Evolutionary conservation across 2,888 invertebrate species (phyloP).

Genomic region (Spisula solida): DNA sequence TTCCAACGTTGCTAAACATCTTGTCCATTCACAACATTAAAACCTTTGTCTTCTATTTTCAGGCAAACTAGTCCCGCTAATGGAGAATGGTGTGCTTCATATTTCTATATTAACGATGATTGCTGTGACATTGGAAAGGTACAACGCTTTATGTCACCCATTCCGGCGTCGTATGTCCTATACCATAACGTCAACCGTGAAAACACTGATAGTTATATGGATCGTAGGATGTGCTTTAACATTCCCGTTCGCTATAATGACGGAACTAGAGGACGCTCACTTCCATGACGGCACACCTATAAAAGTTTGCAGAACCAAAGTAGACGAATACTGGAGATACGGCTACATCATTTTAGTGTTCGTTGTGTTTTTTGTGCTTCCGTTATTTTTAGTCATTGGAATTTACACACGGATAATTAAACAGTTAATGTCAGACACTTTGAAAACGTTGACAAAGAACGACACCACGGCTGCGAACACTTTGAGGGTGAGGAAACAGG

Average conservation of each 20-base stretch:
- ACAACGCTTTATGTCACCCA: slow-evolving; percentile 97
- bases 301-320: slow-evolving; percentile 70
- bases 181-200: slow-evolving; percentile 80
- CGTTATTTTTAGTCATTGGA: slow-evolving; percentile 69
- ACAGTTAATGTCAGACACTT: slow-evolving; percentile 64
- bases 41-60: slow-evolving; percentile 72
- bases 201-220: slow-evolving; percentile 86
- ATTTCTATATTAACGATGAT: slow-evolving; percentile 97
- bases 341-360: slow-evolving; percentile 71
- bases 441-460: slow-evolving; percentile 42
- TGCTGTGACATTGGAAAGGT: slow-evolving; percentile 96
- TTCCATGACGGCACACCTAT: slow-evolving; percentile 87
- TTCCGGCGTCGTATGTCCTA: slow-evolving; percentile 90
- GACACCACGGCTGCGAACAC: slow-evolving; percentile 56
- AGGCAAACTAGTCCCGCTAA: slow-evolving; percentile 97
- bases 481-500: slow-evolving; percentile 76
- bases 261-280: slow-evolving; percentile 92
- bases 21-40: too few relatives aligned
- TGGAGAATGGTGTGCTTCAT: slow-evolving; percentile 96
- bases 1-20: too few relatives aligned
- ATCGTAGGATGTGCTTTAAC: slow-evolving; percentile 82
- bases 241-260: slow-evolving; percentile 94
- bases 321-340: slow-evolving; percentile 52
- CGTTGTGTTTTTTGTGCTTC: slow-evolving; percentile 70
- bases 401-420: slow-evolving; percentile 73